Base-by-base conservation (phyloP, 2,113 vertebrate species). In the Aegotheles bennettii region DNA sequence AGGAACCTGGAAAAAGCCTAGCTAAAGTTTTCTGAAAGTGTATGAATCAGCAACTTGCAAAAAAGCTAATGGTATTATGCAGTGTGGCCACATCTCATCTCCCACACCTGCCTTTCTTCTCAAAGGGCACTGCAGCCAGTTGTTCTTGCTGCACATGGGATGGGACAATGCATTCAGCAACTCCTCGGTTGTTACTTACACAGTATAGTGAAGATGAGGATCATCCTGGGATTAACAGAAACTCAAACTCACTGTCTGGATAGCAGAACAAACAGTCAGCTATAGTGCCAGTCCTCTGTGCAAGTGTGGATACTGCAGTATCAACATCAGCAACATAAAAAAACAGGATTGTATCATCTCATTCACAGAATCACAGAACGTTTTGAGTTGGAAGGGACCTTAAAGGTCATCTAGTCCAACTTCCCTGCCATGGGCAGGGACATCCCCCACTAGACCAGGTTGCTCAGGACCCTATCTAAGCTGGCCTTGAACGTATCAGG, bases 141-240 rank as follows among this genome's bases (percentile, higher is more conserved):
- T 0, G 1, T 18, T 57, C 15, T 35, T 2, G 1, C 14, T 28
- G 14, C 26, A 25, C 38, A 16, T 4, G 4, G 17, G 18, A 28
- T 29, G 7, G 13, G 7, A 47, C 38, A 71, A 18, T 18, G 18
- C 9, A 43, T 50, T 61, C 36, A 61, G 40, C 3, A 1, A 18
- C 14, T 80, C 15, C 42, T 36, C 33, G 59, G 5, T 1, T 89
- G 70, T 15, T 47, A 26, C 11, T 59, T 47, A 19, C 7, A 74
- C 6, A 29, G 6, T 18, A 26, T 10, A 61, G 31, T 7, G 13
- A 64, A 48, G 54, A 25, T 7, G 6, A 85, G 9, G 13, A 65
- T 29, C 6, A 21, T 79, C 5, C 26, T 64, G 29, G 19, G 36
- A 56, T 31, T 57, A 38, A 42, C 16, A 74, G 43, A 70, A 87